Evolutionary conservation across 2,888 invertebrate genomes (phyloP), one percentile per base, ranked within the genome.

Genomic region (Brachyopa scutellaris): DNA sequence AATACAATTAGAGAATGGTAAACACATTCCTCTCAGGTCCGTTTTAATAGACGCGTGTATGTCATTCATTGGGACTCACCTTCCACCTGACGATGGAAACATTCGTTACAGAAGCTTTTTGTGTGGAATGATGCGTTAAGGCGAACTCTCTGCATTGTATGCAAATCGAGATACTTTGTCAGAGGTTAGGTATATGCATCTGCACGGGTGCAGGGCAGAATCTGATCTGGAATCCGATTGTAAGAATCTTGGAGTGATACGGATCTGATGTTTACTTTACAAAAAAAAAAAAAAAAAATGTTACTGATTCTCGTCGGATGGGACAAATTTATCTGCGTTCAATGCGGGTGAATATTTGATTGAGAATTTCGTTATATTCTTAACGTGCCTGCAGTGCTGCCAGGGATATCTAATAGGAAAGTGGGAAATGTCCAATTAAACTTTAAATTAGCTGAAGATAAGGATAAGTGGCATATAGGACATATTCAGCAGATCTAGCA

Each of bases 51-150:
- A 47, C 36, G 40, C 31, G 51, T 49, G 53, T 67, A 57, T 74
- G 55, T 74, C 73, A 74, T 67, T 74, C 62, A 69, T 67, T 57
- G 61, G 42, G 31, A 33, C 19, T 61, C 45, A 61, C 33, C 38
- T 38, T 61, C 38, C 15, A 73, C 53, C 55, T 57, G 33, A 62
- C 17, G 53, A 57, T 26, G 59, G 29, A 74, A 40, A 57, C 66
- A 51, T 74, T 64, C 61, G 55, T 47, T 79, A 55, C 59, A 67
- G 73, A 73, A 79, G 59, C 45, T 61, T n/a, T n/a, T n/a, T n/a
- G n/a, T 55, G 59, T 53, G 45, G 59, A 66, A 53, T 61, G 66
- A 73, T 79, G 66, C 79, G 66, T 73, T 67, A 38, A 33, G 57
- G 36, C 8, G 13, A 53, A 47, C 42, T 55, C 42, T 55, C 47